Percentiles rank a stretch among this genome's conserved stretches.
phyloP scores from a whole-genome alignment of 53 echinoderm and acorn worm genomes.

The Apostichopus leukothele region DNA sequence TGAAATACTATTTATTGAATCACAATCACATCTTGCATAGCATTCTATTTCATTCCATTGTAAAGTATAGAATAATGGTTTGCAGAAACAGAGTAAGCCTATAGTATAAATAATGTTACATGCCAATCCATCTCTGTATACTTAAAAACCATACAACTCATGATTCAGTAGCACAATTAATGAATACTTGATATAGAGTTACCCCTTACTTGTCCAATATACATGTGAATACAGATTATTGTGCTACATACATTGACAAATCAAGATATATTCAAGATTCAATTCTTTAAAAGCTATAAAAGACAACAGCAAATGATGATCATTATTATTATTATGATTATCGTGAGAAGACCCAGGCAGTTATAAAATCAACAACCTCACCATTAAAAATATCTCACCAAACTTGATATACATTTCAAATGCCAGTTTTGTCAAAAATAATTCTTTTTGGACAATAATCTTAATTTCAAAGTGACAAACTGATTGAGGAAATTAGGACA shows the following conservation, averaged over 20 bases:
- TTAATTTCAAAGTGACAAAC: too few relatives aligned
- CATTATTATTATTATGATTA: too few relatives aligned
- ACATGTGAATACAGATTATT: neutral
- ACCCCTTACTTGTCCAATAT: neutral
- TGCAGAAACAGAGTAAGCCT: constrained; percentile 7
- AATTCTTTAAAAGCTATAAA: too few relatives aligned
- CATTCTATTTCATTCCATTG: neutral
- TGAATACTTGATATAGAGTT: neutral
- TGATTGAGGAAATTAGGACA: too few relatives aligned
- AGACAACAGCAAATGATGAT: too few relatives aligned
- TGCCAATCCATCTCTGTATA: neutral
- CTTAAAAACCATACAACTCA: too few relatives aligned
- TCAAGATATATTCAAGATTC: neutral
- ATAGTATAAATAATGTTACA: neutral
- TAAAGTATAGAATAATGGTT: neutral
- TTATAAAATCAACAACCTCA: too few relatives aligned
- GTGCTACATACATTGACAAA: neutral
- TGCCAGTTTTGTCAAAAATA: too few relatives aligned
- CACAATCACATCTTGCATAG: constrained; percentile 5
- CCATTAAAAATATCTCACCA: too few relatives aligned
- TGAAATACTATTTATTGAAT: constrained; percentile 2
- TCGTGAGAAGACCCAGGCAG: too few relatives aligned
- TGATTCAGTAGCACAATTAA: neutral
- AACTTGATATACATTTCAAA: too few relatives aligned
- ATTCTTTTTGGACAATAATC: too few relatives aligned